Base-by-base conservation (phyloP, 2,888 invertebrate genomes). In the Meghimatium bilineatum region DNA sequence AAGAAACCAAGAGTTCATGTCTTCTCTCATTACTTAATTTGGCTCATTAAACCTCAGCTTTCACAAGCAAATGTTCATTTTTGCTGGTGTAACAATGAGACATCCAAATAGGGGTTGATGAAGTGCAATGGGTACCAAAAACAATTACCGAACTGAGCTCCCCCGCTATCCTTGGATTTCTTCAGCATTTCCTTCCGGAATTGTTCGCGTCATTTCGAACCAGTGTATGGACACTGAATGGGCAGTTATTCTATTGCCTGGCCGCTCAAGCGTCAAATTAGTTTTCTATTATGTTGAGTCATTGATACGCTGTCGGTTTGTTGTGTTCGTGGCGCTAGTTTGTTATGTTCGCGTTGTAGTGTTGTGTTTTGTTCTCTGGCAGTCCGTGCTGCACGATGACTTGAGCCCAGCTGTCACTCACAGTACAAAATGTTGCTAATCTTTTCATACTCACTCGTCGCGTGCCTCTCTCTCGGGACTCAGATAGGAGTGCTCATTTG, bases 211-310 rank as follows among this genome's bases (percentile, higher is more conserved):
- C 60, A 38, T 17, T 44, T 38, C 38, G 26, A 78, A 78, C 78
- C 66, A 78, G 78, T n/a, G 26, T 66, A n/a, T 23, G 38, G 44
- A 17, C 38, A 1, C 36, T 23, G n/a, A 72, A 36, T 56, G 60
- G 36, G 36, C 52, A 72, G 56, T 72, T 80, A 71, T 80, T 80
- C 80, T 80, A 80, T 80, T 72, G 71, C 49, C 29, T n/a, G 29
- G 23, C 26, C 72, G 72, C n/a, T 56, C 14, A 56, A 3, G 36
- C 80, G 71, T 72, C 26, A 72, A 80, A 80, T 72, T 66, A 80
- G 72, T 72, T 71, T 56, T 72, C 80, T 52, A 72, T 80, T 80
- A 56, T 80, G 38, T 60, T 80, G 36, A 80, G 80, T 80, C 26
- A 80, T 80, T 80, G 80, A 80, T 80, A 72, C 72, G 72, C 66